A percentile compares a stretch with the other conserved stretches of the same genome.
phyloP scores from a whole-genome alignment of 2,113 vertebrate species.

The Pachypanchax playfairii region DNA sequence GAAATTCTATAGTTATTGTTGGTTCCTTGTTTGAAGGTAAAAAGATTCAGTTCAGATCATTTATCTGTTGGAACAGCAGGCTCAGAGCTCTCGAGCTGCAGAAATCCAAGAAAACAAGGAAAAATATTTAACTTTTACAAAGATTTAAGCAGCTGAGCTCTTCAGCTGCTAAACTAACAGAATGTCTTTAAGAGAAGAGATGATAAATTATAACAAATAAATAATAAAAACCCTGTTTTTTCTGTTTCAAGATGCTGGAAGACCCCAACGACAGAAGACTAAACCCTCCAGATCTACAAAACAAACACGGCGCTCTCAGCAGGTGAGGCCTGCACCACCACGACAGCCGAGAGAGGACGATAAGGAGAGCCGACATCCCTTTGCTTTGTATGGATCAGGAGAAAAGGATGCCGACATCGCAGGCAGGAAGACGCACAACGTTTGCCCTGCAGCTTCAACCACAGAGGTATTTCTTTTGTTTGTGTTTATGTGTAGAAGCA shows the following conservation, averaged over 20 bases:
- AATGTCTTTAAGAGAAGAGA: too few species aligned
- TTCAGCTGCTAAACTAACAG: too few species aligned
- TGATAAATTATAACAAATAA: too few species aligned
- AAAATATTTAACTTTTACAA: background rate
- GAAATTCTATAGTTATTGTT: too few species aligned
- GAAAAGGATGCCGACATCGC: constrained; percentile 87
- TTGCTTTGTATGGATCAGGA: constrained; percentile 91
- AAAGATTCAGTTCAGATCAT: too few species aligned
- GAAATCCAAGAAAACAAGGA: background rate
- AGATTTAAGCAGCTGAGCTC: too few species aligned
- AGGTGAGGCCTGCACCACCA: constrained; percentile 34
- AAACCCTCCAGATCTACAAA: constrained; percentile 62
- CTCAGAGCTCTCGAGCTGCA: background rate
- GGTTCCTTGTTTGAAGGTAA: too few species aligned
- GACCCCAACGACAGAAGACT: constrained; percentile 9
- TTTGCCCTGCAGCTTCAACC: constrained; percentile 85
- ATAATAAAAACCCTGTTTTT: too few species aligned
- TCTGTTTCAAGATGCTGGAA: constrained; percentile 9
- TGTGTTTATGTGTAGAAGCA: background rate
- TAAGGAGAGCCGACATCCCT: constrained; percentile 86
- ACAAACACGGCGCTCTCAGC: constrained; percentile 20
- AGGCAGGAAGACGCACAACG: constrained; percentile 90
- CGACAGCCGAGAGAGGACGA: constrained; percentile 64
- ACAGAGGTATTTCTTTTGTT: constrained; percentile 78
- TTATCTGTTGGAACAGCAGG: background rate